phyloP scores from a whole-genome alignment of 2,113 vertebrate genomes.

The Syngnathus scovelli region DNA sequence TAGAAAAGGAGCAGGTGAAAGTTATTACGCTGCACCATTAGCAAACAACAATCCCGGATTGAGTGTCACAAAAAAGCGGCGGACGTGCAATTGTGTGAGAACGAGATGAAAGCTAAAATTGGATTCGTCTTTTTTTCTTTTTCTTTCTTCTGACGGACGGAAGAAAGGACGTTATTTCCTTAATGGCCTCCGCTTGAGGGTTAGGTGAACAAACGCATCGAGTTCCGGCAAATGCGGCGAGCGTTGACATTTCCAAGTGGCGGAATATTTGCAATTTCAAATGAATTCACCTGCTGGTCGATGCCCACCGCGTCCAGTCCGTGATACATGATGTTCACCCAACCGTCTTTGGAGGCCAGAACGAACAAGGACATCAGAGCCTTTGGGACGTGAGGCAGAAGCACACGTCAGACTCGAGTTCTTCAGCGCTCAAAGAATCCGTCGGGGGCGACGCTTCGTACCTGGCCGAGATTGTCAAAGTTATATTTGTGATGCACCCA shows the following conservation, averaged over 20 bases:
- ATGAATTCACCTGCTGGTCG: slow-evolving; percentile 79
- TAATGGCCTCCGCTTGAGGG: slow-evolving; percentile 17
- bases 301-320: slow-evolving; percentile 90
- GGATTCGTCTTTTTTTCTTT: slow-evolving; percentile 29
- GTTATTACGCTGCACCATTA: slow-evolving; percentile 25
- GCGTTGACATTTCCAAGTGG: too few relatives aligned
- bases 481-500: slow-evolving; percentile 98
- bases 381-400: slow-evolving; percentile 49
- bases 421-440: not conserved
- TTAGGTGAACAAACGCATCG: too few relatives aligned
- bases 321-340: slow-evolving; percentile 96
- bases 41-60: slow-evolving; percentile 16
- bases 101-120: slow-evolving; percentile 27
- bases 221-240: too few relatives aligned
- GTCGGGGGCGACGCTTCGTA: slow-evolving; percentile 31
- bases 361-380: slow-evolving; percentile 91
- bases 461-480: slow-evolving; percentile 97
- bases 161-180: slow-evolving; percentile 22
- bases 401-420: not conserved
- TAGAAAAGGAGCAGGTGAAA: not conserved
- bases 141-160: slow-evolving; percentile 27
- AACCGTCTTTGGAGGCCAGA: slow-evolving; percentile 89
- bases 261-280: not conserved
- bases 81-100: slow-evolving; percentile 32
- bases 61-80: slow-evolving; percentile 27